Evolutionary conservation across 2,888 invertebrate species (phyloP).

Genomic region (Agonopterix alstromeriana): DNA sequence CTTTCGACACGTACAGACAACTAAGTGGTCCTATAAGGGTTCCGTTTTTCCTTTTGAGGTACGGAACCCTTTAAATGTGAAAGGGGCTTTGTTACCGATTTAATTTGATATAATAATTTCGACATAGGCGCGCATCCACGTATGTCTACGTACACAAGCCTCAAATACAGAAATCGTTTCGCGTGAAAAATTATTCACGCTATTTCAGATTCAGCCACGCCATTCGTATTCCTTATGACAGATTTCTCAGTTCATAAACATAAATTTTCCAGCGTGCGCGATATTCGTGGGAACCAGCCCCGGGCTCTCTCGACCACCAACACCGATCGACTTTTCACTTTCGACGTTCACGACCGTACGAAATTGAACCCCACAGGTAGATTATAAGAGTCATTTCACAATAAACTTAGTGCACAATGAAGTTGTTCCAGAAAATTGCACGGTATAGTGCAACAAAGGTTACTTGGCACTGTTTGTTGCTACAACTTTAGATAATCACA

Average conservation of each 20-base stretch:
- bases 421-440: slow-evolving; percentile 61
- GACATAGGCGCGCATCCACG: too few species aligned
- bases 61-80: too few species aligned
- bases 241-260: slow-evolving; percentile 74
- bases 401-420: slow-evolving; percentile 37
- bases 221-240: slow-evolving; percentile 70
- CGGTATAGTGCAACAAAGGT: slow-evolving; percentile 20
- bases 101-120: too few species aligned
- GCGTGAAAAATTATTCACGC: slow-evolving; percentile 70
- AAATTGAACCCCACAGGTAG: slow-evolving; percentile 29
- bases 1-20: too few species aligned
- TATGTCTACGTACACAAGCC: not conserved
- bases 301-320: slow-evolving; percentile 66
- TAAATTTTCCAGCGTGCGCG: slow-evolving; percentile 68
- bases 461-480: too few species aligned
- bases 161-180: slow-evolving; percentile 24
- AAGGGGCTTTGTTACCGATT: too few species aligned
- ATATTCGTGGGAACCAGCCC: slow-evolving; percentile 72
- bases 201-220: slow-evolving; percentile 64
- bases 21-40: too few species aligned
- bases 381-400: slow-evolving; percentile 16
- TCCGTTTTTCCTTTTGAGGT: too few species aligned
- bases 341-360: slow-evolving; percentile 25
- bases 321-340: slow-evolving; percentile 70
- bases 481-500: too few species aligned